phyloP scores from a whole-genome alignment of 2,888 invertebrate species.

The Apamea crenata region DNA sequence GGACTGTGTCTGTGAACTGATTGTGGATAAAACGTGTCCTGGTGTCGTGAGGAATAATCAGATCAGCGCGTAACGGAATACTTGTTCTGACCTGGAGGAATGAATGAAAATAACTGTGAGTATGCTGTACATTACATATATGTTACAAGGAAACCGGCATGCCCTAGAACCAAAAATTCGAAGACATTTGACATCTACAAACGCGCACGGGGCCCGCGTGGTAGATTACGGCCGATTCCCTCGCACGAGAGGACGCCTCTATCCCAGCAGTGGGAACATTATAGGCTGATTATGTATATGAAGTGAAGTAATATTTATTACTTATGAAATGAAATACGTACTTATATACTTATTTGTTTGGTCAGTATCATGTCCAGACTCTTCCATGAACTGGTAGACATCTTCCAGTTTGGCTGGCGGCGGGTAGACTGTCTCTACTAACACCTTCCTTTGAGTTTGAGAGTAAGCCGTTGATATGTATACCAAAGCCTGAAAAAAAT shows the following conservation, averaged over 20 bases:
- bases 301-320: background rate
- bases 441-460: conserved; percentile 62
- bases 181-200: background rate
- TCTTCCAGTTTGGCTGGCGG: conserved; percentile 75
- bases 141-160: background rate
- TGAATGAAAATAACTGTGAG: too few relatives aligned
- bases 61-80: too few relatives aligned
- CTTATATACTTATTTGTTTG: conserved; percentile 63
- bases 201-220: background rate
- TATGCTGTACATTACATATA: too few relatives aligned
- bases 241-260: background rate
- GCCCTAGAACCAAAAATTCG: background rate
- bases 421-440: conserved; percentile 74
- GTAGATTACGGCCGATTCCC: background rate
- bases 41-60: too few relatives aligned
- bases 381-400: conserved; percentile 66
- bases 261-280: background rate
- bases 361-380: conserved; percentile 49
- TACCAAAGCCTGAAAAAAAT: conserved; percentile 69
- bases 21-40: too few relatives aligned
- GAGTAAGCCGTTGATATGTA: conserved; percentile 75
- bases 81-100: too few relatives aligned
- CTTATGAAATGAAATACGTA: conserved; percentile 41
- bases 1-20: too few relatives aligned
- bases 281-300: background rate